Base-by-base conservation (phyloP, 2,888 invertebrate genomes). In the Leptinotarsa peninsularis region DNA sequence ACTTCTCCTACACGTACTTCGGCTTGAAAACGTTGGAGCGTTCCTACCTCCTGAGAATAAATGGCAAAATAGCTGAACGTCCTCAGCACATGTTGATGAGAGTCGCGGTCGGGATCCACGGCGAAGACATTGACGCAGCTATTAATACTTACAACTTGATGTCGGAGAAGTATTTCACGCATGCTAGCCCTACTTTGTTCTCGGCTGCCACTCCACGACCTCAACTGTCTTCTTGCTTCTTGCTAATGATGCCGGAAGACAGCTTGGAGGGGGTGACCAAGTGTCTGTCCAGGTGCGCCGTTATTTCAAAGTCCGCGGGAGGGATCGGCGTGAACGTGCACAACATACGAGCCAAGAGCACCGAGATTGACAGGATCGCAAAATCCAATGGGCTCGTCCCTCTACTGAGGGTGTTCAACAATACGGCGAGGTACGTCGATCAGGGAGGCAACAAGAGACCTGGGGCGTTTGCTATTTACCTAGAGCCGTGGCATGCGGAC, bases 71-170 rank as follows among this genome's bases (percentile, higher is more conserved):
- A 69, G 98, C 93, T 1, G 99, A 99, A 88, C 92, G 99, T 49
- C 99, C 99, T 0, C 99, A 99, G 85, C 98, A 99, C 84, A 96
- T 99, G 98, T 89, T 99, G 74, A 99, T 99, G 99, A 90, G 99
- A 83, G 98, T 98, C 1, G 90, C 99, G 3, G 94, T 99, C 78
- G 99, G 98, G 2, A 81, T 99, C 83, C 99, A 99, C 87, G 95
- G 95, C 1, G 94, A 96, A 81, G 95, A 99, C 85, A 95, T 99
- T 77, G 96, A 96, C 78, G 91, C 93, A 18, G 98, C 94, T 14
- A 96, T 99, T 80, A 95, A 97, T 89, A 98, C 99, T 0, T 99
- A 99, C 89, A 97, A 99, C 87, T 90, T 96, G 77, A 89, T 99
- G 82, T 99, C 99, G 0, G 97, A 98, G 86, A 92, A 94, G 82